These are phyloP conservation scores for Buphagus erythrorhynchus DNA, from an alignment of 2,797 vertebrate species.

Conservation along the genomic window DNA sequence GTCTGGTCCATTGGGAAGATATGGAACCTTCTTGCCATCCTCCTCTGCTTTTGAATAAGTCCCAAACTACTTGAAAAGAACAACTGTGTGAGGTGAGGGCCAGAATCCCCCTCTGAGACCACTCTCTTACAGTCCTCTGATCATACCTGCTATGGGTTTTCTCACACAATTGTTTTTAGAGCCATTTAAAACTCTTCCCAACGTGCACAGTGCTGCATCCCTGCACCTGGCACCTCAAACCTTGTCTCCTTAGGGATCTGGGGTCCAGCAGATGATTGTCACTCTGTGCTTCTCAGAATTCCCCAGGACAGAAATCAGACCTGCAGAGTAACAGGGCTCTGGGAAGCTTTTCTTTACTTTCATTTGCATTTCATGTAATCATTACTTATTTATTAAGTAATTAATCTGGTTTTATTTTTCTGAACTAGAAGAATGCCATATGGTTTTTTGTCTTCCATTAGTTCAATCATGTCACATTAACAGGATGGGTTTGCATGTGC, in stretches of 20 bases:
- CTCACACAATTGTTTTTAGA: not conserved
- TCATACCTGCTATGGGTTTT: rapidly evolving
- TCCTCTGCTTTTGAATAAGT: not conserved
- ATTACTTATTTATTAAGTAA: not conserved
- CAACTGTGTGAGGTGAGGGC: rapidly evolving
- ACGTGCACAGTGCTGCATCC: rapidly evolving
- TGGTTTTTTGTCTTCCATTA: conserved; percentile 18
- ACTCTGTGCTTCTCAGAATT: not conserved
- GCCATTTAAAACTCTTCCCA: not conserved
- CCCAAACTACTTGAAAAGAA: not conserved
- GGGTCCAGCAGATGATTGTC: not conserved
- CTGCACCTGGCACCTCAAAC: not conserved
- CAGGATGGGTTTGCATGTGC: not conserved
- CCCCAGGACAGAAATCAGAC: not conserved
- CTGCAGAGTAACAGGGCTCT: not conserved
- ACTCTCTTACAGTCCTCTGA: not conserved
- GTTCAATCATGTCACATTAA: conserved; percentile 3
- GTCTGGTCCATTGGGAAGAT: not conserved
- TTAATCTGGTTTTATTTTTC: conserved; percentile 14
- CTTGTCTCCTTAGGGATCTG: not conserved
- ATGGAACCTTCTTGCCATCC: not conserved
- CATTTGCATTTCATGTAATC: not conserved
- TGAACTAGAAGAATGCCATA: not conserved
- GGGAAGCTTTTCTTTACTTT: not conserved
- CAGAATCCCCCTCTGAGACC: not conserved